Evolutionary conservation across 2,888 invertebrate species (phyloP), one percentile per base, ranked within the genome.

Genomic region (Thera obeliscata): DNA sequence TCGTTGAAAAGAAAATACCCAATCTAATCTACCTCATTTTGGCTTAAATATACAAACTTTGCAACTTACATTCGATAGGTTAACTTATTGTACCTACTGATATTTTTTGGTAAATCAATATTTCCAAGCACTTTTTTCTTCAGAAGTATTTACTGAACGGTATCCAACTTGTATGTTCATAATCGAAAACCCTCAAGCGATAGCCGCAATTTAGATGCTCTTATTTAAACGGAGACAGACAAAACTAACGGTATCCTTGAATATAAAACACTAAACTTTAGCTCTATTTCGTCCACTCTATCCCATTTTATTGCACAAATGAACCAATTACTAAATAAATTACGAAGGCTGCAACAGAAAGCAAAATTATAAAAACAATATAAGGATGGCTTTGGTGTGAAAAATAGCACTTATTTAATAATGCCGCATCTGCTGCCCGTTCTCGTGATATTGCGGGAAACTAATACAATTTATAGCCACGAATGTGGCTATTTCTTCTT

Each of bases 331-430:
- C 22, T 22, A 22, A 22, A 22, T 22, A 1, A 22, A 22, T 50
- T 43, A 43, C 35, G 36, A 46, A 61, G 55, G 52, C 9, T 48
- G 61, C 48, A 33, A 43, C 52, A 41, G 22, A 38, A 52, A 33
- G 48, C 11, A 9, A 56, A 57, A 66, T 72, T 66, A 66, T 50
- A 66, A 67, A 67, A 66, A 68, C 70, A 68, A 68, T 72, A 38
- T 22, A 61, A 64, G 58, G 49, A 56, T 59, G 43, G 52, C 8
- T 58, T 62, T 54, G 22, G 56, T 48, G 60, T 66, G 56, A 61
- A 66, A 67, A 64, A 67, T 60, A 56, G 70, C 74, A 65, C 56
- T 77, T 77, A 77, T 78, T 78, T 76, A 78, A 78, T 80, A 80
- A 76, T 69, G 72, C 70, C 75, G 73, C 81, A 76, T 80, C 78